phyloP scores from a whole-genome alignment of 2,113 vertebrate genomes.

The Psilopsiagon aymara region DNA sequence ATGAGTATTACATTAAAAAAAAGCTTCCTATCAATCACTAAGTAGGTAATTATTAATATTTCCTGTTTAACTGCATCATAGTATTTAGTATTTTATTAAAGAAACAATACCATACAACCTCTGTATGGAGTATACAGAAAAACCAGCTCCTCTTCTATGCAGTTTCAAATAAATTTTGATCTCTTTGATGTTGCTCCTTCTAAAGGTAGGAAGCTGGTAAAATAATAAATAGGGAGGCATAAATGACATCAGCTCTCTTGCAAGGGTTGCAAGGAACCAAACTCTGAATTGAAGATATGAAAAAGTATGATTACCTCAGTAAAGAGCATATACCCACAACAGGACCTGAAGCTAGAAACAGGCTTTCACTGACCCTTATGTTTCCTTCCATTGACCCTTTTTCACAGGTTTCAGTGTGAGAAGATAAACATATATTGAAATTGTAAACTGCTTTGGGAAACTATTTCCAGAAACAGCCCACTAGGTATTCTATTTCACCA shows the following conservation, averaged over 20 bases:
- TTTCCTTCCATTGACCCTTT: not conserved
- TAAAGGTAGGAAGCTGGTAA: not conserved
- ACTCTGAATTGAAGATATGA: not conserved
- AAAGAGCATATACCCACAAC: not conserved
- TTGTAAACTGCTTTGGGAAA: not conserved
- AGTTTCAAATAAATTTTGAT: not conserved
- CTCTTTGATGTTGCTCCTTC: not conserved
- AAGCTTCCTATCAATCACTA: not conserved
- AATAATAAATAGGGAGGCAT: not conserved
- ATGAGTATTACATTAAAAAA: not conserved
- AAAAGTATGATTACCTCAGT: not conserved
- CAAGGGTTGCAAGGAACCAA: not conserved
- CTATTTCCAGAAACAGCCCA: not conserved
- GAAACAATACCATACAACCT: not conserved
- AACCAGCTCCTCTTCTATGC: not conserved
- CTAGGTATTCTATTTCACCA: not conserved
- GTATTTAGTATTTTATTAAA: not conserved
- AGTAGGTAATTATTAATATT: not conserved
- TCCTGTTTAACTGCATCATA: not conserved
- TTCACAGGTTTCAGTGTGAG: not conserved
- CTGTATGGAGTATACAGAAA: not conserved
- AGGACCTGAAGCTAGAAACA: not conserved
- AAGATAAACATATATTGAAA: not conserved
- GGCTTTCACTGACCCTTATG: not conserved
- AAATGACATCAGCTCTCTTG: not conserved